A percentile compares a stretch with the other conserved stretches of the same genome.
phyloP scores from a whole-genome alignment of 2,113 vertebrate genomes.

The Austrofundulus limnaeus region DNA sequence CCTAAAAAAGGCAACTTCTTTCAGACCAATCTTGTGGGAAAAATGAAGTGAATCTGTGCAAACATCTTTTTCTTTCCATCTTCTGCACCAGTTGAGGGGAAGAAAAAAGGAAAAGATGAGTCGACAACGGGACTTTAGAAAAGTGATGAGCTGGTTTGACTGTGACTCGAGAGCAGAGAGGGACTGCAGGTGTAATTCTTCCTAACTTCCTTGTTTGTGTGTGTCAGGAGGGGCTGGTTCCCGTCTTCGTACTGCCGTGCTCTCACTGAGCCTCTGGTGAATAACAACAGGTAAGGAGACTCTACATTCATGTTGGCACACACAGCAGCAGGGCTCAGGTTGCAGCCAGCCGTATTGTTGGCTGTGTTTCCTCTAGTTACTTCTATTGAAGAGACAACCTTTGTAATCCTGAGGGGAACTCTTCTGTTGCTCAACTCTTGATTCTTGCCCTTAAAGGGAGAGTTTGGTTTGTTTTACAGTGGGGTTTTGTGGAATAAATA shows the following conservation, averaged over 20 bases:
- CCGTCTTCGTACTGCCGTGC: conserved; percentile 88
- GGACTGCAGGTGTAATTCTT: conserved; percentile 9
- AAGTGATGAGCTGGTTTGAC: too few relatives aligned
- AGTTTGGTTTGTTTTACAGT: too few relatives aligned
- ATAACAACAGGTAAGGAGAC: conserved; percentile 82
- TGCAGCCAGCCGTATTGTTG: conserved; percentile 62
- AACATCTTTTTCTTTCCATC: background rate
- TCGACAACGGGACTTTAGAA: conserved; percentile 9
- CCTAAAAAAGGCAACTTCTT: too few relatives aligned
- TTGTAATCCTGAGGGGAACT: conserved; percentile 34
- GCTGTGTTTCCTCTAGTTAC: conserved; percentile 57
- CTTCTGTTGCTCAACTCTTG: conserved; percentile 52
- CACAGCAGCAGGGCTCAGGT: conserved; percentile 53
- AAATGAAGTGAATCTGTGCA: background rate
- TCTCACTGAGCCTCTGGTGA: conserved; percentile 82
- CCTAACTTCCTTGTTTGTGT: conserved; percentile 40
- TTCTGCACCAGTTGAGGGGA: background rate
- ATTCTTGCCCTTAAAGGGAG: conserved; percentile 25
- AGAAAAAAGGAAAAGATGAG: background rate
- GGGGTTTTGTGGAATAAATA: conserved; percentile 17
- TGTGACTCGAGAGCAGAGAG: background rate
- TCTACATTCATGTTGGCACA: conserved; percentile 38
- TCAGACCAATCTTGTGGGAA: too few relatives aligned
- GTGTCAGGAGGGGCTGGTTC: conserved; percentile 93
- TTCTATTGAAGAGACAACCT: conserved; percentile 45